A percentile compares a stretch with the other conserved stretches of the same genome.
Conservation (phyloP, 2,113 vertebrate species). For the Sclerurus mexicanus region DNA sequence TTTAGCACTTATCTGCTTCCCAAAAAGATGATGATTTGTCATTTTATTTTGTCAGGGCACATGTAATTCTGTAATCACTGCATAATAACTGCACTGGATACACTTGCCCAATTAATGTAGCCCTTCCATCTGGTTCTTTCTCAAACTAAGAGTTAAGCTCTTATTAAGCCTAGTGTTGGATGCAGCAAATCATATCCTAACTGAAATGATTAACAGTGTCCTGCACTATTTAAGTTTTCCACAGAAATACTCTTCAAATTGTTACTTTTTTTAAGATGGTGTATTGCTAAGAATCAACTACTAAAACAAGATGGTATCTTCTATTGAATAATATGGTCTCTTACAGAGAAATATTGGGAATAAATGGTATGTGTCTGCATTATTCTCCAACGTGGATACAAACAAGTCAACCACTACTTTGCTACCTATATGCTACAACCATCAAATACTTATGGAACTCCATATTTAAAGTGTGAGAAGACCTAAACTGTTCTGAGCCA, state of each 20-base stretch:
- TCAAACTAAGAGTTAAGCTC: not conserved
- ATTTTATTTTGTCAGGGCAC: not conserved
- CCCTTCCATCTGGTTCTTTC: not conserved
- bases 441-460: not conserved
- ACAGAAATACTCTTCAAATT: not conserved
- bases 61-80: not conserved
- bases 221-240: not conserved
- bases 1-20: not conserved
- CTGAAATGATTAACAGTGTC: not conserved
- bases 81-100: not conserved
- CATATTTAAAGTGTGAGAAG: not conserved
- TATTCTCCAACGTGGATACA: not conserved
- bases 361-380: not conserved
- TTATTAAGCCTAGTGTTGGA: not conserved
- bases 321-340: not conserved
- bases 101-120: not conserved
- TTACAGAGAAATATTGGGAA: not conserved
- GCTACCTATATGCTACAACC: not conserved
- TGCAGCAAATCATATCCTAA: not conserved
- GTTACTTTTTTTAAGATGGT: accelerated
- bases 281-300: not conserved
- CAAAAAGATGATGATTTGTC: not conserved
- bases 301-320: not conserved
- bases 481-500: not conserved
- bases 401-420: not conserved